Evolutionary conservation across 2,888 invertebrate species (phyloP).

Genomic region (Apamea epomidion): DNA sequence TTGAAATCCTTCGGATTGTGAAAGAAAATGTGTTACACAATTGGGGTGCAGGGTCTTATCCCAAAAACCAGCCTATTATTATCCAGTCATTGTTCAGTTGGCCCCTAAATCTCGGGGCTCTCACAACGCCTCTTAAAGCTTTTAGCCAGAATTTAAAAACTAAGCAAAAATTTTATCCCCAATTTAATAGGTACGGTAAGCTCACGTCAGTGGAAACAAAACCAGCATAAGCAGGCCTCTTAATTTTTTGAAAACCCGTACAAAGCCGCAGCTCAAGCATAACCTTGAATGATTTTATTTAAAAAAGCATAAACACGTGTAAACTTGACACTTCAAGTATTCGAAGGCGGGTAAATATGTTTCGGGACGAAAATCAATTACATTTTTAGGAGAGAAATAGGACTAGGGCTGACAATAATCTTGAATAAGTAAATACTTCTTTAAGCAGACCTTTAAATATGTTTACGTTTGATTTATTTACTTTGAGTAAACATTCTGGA

Average conservation of each 20-base stretch:
- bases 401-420: background rate
- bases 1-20: too few relatives aligned
- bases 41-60: too few relatives aligned
- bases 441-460: background rate
- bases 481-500: background rate
- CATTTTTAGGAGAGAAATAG: constrained; percentile 8
- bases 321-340: constrained; percentile 9
- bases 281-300: constrained; percentile 4
- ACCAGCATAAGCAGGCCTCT: background rate
- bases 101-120: background rate
- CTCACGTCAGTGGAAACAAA: background rate
- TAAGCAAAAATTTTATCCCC: background rate
- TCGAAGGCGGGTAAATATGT: constrained; percentile 1
- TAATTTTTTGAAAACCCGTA: background rate
- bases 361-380: constrained; percentile 27
- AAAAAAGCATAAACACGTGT: constrained; percentile 2
- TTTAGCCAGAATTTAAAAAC: background rate
- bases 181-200: background rate
- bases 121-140: background rate
- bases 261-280: too few relatives aligned
- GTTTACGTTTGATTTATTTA: background rate
- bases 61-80: background rate
- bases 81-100: background rate
- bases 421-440: constrained; percentile 18
- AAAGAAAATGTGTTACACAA: too few relatives aligned